Evolutionary conservation across 2,888 invertebrate species (phyloP), one percentile per base, ranked within the genome.

Genomic region (Drosophila gaucha): DNA sequence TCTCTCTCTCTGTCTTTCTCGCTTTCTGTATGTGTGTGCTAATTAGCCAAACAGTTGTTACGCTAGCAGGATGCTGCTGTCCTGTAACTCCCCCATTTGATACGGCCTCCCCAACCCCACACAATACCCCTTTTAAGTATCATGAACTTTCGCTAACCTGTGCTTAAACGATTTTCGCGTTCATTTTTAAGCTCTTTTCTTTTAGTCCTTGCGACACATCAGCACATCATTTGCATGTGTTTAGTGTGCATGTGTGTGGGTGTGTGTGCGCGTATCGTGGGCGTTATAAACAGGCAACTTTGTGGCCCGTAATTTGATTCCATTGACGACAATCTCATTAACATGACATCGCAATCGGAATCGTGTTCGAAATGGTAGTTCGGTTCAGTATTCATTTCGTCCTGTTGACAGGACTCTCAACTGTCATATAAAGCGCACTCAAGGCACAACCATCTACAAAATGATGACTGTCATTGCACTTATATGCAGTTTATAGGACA

Each of bases 31-130:
- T 41, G 54, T 51, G 52, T 67, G 63, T 52, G 38, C 41, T 86
- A 80, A 82, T 82, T 82, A 87, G 78, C 62, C 52, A 80, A 77
- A 71, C 80, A 74, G 70, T 86, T 84, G 74, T 74, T 78, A 64
- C 50, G 24, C 55, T 41, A 24, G 33, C 51, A 44, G 44, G n/a
- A 58, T 41, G 35, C 41, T 63, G 36, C 5, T 46, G 30, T 22
- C 46, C 31, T 46, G 18, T 30, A 30, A 30, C 30, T 31, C 10
- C 41, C 59, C 24, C 18, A 18, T 18, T 16, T 10, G 8, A 26
- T 18, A 36, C 26, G 35, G n/a, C n/a, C n/a, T n/a, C 49, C 1
- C 16, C 28, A 14, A 12, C 6, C 20, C 24, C 2, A 1, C 10
- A 1, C 14, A 12, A 16, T 44, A 6, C 8, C 12, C 14, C 5